Evolutionary conservation across 2,113 vertebrate genomes (phyloP).

Genomic region (Pangasianodon gigas): DNA sequence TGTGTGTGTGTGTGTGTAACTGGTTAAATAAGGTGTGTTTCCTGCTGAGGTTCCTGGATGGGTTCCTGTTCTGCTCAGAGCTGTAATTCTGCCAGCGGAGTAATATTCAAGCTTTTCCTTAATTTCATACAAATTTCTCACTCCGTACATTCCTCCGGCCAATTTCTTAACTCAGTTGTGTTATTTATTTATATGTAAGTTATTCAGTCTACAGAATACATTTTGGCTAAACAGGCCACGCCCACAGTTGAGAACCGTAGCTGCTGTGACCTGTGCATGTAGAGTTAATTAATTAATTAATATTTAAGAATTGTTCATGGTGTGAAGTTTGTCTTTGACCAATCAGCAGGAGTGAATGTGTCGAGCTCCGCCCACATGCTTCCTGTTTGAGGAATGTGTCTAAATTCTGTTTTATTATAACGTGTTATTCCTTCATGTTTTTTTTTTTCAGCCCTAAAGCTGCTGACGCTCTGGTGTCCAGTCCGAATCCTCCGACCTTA

Average conservation of each 20-base stretch:
- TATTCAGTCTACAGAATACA: neutral
- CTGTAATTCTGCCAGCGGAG: neutral
- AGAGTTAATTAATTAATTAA: neutral
- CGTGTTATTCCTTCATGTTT: neutral
- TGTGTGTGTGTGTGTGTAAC: slow-evolving; percentile 55
- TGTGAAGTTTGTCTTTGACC: neutral
- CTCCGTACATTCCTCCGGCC: neutral
- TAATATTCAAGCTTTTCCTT: neutral
- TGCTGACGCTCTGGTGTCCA: slow-evolving; percentile 59
- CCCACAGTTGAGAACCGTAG: neutral
- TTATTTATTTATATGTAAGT: neutral
- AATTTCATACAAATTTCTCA: neutral
- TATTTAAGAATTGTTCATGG: neutral
- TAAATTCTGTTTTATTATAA: neutral
- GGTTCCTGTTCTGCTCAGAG: too few relatives aligned
- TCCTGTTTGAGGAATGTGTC: neutral
- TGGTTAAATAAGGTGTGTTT: neutral
- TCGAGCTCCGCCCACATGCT: neutral
- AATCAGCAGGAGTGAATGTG: neutral
- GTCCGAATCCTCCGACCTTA: slow-evolving; percentile 47
- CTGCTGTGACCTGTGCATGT: neutral
- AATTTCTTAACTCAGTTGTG: neutral
- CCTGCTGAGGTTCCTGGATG: neutral
- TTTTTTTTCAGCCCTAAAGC: slow-evolving; percentile 64
- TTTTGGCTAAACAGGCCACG: neutral